These are phyloP conservation scores for Glaucomys volans DNA, from an alignment of 2,113 vertebrate genomes.

Conservation along the genomic window DNA sequence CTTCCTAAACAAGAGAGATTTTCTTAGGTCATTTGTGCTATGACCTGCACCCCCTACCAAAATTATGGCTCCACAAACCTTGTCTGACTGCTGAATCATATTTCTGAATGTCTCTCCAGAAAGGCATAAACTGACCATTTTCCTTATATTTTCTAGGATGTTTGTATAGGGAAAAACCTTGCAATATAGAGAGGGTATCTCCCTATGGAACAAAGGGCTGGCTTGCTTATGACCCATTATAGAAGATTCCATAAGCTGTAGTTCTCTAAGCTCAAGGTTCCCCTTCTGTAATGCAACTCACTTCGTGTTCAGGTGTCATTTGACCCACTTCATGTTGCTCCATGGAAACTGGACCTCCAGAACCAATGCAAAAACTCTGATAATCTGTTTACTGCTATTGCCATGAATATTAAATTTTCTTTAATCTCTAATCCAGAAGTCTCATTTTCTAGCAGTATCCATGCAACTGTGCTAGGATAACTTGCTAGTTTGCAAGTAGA, in stretches of 20 bases:
- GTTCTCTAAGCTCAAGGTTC: slow-evolving; percentile 2
- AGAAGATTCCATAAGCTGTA: not conserved
- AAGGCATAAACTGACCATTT: not conserved
- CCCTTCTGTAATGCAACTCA: not conserved
- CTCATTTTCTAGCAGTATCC: not conserved
- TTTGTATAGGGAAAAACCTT: slow-evolving; percentile 10
- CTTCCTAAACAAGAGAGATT: slow-evolving; percentile 12
- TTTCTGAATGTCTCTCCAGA: slow-evolving; percentile 16
- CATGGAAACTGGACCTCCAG: not conserved
- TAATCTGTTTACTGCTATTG: not conserved
- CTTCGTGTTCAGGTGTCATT: not conserved
- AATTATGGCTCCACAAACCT: not conserved
- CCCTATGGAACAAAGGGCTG: slow-evolving; percentile 3
- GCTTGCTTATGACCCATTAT: not conserved
- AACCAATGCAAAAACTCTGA: not conserved
- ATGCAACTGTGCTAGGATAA: not conserved
- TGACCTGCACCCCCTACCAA: not conserved
- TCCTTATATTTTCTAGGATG: not conserved
- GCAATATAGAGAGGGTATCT: not conserved
- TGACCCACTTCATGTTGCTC: not conserved
- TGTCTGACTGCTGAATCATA: slow-evolving; percentile 33
- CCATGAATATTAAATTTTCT: not conserved
- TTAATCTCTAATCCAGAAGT: slow-evolving; percentile 28
- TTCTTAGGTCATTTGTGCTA: not conserved
- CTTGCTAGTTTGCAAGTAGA: slow-evolving; percentile 42